phyloP scores from a whole-genome alignment of 2,888 invertebrate genomes.

The Cataglyphis albicans region DNA sequence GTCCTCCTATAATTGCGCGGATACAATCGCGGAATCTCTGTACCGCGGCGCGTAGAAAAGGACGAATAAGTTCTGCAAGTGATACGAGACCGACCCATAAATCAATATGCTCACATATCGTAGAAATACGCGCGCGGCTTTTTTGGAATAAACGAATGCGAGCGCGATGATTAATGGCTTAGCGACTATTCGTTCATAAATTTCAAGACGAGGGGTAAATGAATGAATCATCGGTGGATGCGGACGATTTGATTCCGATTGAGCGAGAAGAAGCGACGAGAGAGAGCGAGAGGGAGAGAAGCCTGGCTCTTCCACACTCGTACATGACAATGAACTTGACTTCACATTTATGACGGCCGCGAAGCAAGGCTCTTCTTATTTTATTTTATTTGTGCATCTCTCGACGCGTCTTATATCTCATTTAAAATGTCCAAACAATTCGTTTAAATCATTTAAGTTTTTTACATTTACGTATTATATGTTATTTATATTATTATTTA shows the following conservation, averaged over 20 bases:
- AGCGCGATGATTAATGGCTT: slow-evolving; percentile 69
- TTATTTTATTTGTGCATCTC: slow-evolving; percentile 7
- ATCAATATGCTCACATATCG: slow-evolving; percentile 56
- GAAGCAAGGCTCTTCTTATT: slow-evolving; percentile 9
- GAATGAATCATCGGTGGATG: slow-evolving; percentile 60
- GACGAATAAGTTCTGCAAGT: slow-evolving; percentile 47
- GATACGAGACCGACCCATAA: slow-evolving; percentile 57
- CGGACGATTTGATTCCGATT: slow-evolving; percentile 50
- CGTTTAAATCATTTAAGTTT: not conserved
- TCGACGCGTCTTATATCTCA: not conserved
- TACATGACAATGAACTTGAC: slow-evolving; percentile 51
- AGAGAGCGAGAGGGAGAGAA: not conserved
- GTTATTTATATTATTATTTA: slow-evolving; percentile 5
- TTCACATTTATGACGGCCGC: slow-evolving; percentile 40
- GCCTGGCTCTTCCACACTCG: not conserved
- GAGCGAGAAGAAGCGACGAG: slow-evolving; percentile 33
- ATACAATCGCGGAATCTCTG: slow-evolving; percentile 41
- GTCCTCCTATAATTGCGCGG: slow-evolving; percentile 47
- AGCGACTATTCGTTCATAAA: slow-evolving; percentile 73
- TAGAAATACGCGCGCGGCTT: slow-evolving; percentile 46
- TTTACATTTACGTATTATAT: not conserved
- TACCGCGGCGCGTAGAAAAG: slow-evolving; percentile 12
- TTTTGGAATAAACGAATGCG: slow-evolving; percentile 60
- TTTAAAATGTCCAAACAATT: slow-evolving; percentile 1
- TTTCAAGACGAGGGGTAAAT: slow-evolving; percentile 65